phyloP scores from a whole-genome alignment of 2,113 vertebrate genomes.

The Etia nguti region DNA sequence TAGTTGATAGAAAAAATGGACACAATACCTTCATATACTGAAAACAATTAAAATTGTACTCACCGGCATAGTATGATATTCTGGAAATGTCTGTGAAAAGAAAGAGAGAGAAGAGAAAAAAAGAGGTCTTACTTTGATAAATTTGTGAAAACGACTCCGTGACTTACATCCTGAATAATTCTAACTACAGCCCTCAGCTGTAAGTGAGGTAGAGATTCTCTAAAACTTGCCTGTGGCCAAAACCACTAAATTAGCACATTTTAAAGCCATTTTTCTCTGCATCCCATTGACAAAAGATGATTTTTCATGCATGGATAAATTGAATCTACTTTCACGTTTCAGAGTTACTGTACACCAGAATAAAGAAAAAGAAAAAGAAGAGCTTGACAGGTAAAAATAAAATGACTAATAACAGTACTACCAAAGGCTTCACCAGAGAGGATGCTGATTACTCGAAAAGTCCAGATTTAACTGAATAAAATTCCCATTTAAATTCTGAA shows the following conservation, averaged over 20 bases:
- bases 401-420: background rate
- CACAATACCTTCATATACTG: background rate
- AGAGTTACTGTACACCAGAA: background rate
- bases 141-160: background rate
- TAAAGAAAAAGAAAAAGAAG: background rate
- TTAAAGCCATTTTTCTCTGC: background rate
- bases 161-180: background rate
- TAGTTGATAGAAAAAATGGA: background rate
- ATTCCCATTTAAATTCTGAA: background rate
- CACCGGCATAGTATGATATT: slow-evolving; percentile 81
- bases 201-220: background rate
- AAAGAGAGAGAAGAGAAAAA: background rate
- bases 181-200: rapidly evolving
- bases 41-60: slow-evolving; percentile 39
- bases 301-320: background rate
- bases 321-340: background rate
- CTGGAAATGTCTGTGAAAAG: slow-evolving; percentile 83
- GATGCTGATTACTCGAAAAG: background rate
- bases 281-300: background rate
- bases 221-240: background rate
- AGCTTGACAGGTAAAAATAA: background rate
- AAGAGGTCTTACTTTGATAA: background rate
- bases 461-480: background rate
- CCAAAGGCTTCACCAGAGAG: background rate
- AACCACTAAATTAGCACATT: background rate